Evolutionary conservation across 2,113 vertebrate species (phyloP), one percentile per base, ranked within the genome.

Genomic region (Bufo bufo): DNA sequence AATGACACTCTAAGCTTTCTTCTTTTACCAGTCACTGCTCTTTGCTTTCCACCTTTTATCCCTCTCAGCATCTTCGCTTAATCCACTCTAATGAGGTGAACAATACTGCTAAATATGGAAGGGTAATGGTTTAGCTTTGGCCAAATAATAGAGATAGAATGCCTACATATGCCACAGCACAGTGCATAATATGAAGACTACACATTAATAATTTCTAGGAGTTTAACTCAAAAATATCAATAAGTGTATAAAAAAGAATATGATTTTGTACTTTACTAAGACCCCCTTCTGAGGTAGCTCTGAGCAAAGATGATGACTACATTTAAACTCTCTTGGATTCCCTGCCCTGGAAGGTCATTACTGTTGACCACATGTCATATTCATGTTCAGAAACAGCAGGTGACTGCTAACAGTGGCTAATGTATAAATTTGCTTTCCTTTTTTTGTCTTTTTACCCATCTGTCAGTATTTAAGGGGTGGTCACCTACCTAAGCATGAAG

Each of bases 1-100:
- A 92, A 93, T 91, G 93, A 92, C 92, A 89, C 90, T 92, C 6
- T 3, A 83, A 84, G 93, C 91, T 92, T 90, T 90, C 92, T 91
- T 87, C 86, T 87, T 91, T 90, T 12, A 0, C 93, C 89, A 85
- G 91, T 87, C 92, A 90, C 88, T 84, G 88, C 56, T 33, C 90
- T 92, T 90, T 91, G 91, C 94, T 92, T 90, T 94, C 93, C 94
- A 94, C 95, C 95, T 95, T 95, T 96, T 93, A 96, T 96, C 94
- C 95, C 92, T 93, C 93, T 88, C 95, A 93, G 95, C 94, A 91
- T 95, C 93, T 91, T 56, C 92, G 92, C 94, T 94, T 96, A 97
- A 97, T 96, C 96, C 95, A 93, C 92, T 93, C 94, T 96, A 97
- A 97, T 96, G 96, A 96, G 95, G 92, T 91, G 92, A 93, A 90